These are phyloP conservation scores for Protobothrops mucrosquamatus DNA, from an alignment of 2,113 vertebrate genomes.

Conservation along the genomic window DNA sequence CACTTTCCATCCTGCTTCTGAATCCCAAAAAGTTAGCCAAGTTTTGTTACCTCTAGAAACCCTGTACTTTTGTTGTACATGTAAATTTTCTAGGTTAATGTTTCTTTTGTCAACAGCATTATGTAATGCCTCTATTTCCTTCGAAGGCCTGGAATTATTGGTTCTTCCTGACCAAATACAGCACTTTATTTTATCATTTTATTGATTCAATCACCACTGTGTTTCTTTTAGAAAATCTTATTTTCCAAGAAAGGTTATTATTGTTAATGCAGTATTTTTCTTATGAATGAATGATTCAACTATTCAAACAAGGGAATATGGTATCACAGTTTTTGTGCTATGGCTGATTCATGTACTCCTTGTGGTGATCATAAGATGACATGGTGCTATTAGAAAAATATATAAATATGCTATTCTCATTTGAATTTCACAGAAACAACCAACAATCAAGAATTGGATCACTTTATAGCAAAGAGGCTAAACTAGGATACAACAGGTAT, in stretches of 20 bases:
- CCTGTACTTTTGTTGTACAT: constrained; percentile 13
- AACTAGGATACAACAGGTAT: no score
- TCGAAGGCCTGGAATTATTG: background rate
- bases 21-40: background rate
- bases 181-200: background rate
- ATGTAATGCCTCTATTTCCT: background rate
- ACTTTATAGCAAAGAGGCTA: background rate
- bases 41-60: background rate
- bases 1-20: background rate
- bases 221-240: background rate
- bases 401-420: background rate
- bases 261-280: background rate
- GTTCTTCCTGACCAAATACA: background rate
- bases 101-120: background rate
- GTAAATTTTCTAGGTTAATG: background rate
- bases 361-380: background rate
- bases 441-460: background rate
- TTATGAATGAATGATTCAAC: background rate
- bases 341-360: background rate
- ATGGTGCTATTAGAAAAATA: background rate
- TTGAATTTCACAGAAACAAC: background rate
- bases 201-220: fast-evolving
- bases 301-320: background rate
- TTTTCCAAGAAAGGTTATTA: background rate
- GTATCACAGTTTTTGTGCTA: background rate